Conservation (phyloP, 2,888 invertebrate genomes). For the Drosophila sordidula region DNA sequence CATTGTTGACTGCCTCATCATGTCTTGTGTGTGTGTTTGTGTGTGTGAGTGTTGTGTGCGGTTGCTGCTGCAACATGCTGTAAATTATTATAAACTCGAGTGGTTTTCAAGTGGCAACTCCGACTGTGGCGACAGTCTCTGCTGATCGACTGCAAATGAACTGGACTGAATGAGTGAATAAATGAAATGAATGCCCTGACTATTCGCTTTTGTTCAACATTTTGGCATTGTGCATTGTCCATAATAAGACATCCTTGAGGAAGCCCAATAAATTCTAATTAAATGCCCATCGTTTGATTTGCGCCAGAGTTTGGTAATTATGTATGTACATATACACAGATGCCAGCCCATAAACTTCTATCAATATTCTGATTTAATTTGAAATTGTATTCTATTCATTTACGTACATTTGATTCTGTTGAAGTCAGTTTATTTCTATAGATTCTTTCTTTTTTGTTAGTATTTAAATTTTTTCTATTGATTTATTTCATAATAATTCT, state of each 20-base stretch:
- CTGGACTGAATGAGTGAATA: constrained; percentile 26
- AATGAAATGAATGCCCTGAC: constrained; percentile 3
- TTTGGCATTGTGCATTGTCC: constrained; percentile 6
- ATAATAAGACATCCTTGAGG: constrained; percentile 28
- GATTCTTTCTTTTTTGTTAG: no score
- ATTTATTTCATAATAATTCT: no score
- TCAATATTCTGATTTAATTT: neutral
- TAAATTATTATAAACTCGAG: constrained; percentile 71
- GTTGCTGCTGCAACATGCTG: constrained; percentile 67
- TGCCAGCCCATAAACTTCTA: no score
- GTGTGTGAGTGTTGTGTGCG: constrained; percentile 40
- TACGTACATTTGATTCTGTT: no score
- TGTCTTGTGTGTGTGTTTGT: constrained; percentile 21
- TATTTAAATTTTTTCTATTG: no score
- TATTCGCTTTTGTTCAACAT: constrained; percentile 4
- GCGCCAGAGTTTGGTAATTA: neutral
- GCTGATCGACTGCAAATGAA: constrained; percentile 49
- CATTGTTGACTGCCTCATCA: constrained; percentile 50
- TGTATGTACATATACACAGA: neutral
- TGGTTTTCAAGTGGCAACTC: constrained; percentile 55
- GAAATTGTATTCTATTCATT: neutral
- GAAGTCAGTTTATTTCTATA: no score
- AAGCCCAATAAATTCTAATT: constrained; percentile 12
- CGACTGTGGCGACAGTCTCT: constrained; percentile 40
- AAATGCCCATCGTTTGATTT: constrained; percentile 11